Percentiles rank a stretch among this genome's conserved stretches.
These are phyloP conservation scores for Puma concolor DNA, from an alignment of 2,113 vertebrate genomes.

Conservation along the genomic window DNA sequence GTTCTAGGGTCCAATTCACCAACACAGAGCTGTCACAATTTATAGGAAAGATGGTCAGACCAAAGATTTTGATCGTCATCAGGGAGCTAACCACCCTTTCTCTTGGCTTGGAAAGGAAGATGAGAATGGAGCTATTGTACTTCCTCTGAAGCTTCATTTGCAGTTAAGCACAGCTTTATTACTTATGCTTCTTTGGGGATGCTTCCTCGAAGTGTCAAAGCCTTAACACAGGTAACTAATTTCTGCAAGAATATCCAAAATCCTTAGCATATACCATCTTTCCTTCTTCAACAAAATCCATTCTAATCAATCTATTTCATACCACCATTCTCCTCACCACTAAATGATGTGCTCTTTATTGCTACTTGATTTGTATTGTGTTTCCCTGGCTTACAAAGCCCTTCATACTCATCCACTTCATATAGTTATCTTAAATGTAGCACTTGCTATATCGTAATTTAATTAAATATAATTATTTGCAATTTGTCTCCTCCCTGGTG, in stretches of 20 bases:
- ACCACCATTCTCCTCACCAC: neutral
- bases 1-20: neutral
- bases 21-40: neutral
- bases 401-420: neutral
- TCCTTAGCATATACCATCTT: neutral
- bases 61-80: neutral
- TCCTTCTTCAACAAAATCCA: neutral
- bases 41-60: neutral
- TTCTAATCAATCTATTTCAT: neutral
- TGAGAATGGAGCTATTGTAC: rapidly evolving
- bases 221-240: neutral
- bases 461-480: neutral
- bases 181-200: neutral
- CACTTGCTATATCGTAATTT: neutral
- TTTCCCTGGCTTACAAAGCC: neutral
- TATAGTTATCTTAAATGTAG: neutral
- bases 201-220: neutral
- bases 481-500: neutral
- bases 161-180: neutral
- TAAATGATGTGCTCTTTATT: neutral
- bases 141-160: neutral
- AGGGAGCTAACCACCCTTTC: neutral
- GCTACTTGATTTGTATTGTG: neutral
- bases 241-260: neutral
- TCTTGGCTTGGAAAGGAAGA: neutral